phyloP scores from a whole-genome alignment of 2,888 invertebrate genomes.

The Brachypterus glaber region DNA sequence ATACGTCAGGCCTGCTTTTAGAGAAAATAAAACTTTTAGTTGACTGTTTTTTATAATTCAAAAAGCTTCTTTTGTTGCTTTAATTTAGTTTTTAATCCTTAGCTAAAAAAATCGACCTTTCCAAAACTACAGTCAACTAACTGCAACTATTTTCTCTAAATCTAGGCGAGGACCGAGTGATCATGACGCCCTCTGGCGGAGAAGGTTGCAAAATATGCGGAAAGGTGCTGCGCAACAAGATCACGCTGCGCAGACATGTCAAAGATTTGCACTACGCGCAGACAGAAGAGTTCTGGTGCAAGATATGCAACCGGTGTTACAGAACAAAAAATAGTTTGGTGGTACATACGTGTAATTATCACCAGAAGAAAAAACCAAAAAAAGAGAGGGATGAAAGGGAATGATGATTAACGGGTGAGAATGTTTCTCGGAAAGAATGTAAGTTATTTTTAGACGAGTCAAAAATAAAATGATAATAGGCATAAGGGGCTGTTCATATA shows the following conservation, averaged over 20 bases:
- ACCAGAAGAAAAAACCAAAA: conserved; percentile 26
- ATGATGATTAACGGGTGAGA: too few relatives aligned
- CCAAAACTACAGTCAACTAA: conserved; percentile 22
- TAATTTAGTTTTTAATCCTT: conserved; percentile 13
- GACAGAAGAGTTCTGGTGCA: conserved; percentile 31
- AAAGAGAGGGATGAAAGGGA: too few relatives aligned
- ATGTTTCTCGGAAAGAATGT: too few relatives aligned
- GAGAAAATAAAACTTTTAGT: conserved; percentile 28
- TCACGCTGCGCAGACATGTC: conserved; percentile 31
- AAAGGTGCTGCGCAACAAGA: conserved; percentile 31
- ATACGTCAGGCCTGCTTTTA: conserved; percentile 5
- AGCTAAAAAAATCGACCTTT: conserved; percentile 12
- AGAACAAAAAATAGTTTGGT: conserved; percentile 35
- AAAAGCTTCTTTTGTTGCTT: conserved; percentile 21
- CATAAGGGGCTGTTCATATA: too few relatives aligned
- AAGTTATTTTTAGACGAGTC: too few relatives aligned
- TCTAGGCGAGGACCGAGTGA: too few relatives aligned
- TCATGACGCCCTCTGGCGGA: conserved; percentile 14
- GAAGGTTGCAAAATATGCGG: conserved; percentile 32
- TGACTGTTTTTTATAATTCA: conserved; percentile 26
- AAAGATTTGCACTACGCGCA: conserved; percentile 32
- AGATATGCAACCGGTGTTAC: conserved; percentile 31
- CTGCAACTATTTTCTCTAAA: too few relatives aligned
- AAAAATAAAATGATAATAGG: too few relatives aligned
- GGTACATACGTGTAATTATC: conserved; percentile 33